Evolutionary conservation across 1,140 invertebrate genomes (phyloP).

Genomic region (Heliothis virescens): DNA sequence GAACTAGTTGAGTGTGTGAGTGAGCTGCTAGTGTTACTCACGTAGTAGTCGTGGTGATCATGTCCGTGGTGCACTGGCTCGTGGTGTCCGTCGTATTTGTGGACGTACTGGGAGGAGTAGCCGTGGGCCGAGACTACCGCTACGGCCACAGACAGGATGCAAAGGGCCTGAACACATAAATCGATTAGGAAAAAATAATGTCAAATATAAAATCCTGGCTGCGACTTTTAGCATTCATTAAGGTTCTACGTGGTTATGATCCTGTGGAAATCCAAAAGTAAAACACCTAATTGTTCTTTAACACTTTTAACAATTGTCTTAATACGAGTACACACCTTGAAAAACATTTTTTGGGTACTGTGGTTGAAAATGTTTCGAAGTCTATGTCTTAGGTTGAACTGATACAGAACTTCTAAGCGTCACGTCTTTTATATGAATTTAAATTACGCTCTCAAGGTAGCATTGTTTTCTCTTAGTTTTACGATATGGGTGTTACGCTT

Average conservation of each 20-base stretch:
- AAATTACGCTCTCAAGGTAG: constrained; percentile 67
- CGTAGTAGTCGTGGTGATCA: constrained; percentile 52
- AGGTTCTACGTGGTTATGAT: too few species aligned
- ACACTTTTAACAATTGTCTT: too few species aligned
- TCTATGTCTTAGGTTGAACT: constrained; percentile 54
- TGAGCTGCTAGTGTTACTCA: constrained; percentile 15
- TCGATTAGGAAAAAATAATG: too few species aligned
- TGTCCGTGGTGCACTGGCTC: constrained; percentile 50
- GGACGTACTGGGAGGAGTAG: constrained; percentile 69
- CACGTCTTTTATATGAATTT: constrained; percentile 73
- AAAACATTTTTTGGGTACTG: constrained; percentile 50
- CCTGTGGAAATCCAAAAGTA: too few species aligned
- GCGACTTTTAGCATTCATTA: too few species aligned
- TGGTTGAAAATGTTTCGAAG: not conserved
- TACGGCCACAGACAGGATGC: constrained; percentile 54
- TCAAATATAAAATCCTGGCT: too few species aligned
- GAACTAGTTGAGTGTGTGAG: not conserved
- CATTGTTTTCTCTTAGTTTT: constrained; percentile 65
- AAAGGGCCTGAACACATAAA: constrained; percentile 67
- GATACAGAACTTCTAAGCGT: constrained; percentile 62
- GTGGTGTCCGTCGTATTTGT: constrained; percentile 66
- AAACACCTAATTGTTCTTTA: too few species aligned
- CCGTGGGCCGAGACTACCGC: constrained; percentile 58
- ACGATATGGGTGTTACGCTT: constrained; percentile 13
- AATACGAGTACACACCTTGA: constrained; percentile 44